These are phyloP conservation scores for Tragelaphus eurycerus DNA, from an alignment of 2,797 vertebrate species.

Conservation along the genomic window DNA sequence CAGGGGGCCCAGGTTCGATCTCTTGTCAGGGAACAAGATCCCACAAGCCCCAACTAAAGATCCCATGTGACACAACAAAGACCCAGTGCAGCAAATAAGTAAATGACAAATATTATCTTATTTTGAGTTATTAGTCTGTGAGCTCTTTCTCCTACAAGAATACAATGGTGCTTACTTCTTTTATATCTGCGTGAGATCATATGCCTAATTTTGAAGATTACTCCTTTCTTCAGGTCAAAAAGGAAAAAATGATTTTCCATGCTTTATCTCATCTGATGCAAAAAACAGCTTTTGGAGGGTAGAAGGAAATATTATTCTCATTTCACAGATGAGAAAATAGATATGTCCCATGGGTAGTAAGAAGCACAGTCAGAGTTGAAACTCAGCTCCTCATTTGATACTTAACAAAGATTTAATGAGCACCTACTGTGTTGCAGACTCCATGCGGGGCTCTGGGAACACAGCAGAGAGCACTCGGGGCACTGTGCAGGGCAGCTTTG, in stretches of 20 bases:
- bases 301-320: neutral
- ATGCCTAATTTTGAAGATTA: neutral
- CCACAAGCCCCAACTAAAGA: neutral
- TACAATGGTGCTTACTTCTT: neutral
- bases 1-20: neutral
- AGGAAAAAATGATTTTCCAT: neutral
- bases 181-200: neutral
- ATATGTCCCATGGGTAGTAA: neutral
- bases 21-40: neutral
- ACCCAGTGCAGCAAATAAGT: neutral
- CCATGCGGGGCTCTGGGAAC: neutral
- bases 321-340: slow-evolving; percentile 27
- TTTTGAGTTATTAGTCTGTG: neutral
- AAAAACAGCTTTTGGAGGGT: neutral
- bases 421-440: neutral
- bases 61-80: neutral
- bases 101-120: neutral
- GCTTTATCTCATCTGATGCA: neutral
- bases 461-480: neutral
- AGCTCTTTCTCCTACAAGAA: neutral
- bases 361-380: neutral
- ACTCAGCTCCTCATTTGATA: neutral
- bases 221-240: neutral
- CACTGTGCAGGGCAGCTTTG: no score
- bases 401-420: slow-evolving; percentile 19